Conservation (phyloP, 1,140 invertebrate genomes). For the Nasonia giraulti region DNA sequence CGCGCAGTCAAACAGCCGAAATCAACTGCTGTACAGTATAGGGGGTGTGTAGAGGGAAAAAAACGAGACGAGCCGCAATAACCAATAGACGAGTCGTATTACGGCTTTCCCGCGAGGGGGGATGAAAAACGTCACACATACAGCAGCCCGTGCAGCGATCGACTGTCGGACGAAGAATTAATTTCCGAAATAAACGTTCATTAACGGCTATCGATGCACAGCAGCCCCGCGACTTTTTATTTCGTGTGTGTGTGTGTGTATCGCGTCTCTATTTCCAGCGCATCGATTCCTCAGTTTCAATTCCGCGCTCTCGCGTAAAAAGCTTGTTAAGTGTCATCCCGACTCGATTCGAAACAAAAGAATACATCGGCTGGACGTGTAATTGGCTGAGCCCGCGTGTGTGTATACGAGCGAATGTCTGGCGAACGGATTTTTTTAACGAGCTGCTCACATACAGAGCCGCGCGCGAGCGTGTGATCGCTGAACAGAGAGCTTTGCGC, state of each 20-base stretch:
- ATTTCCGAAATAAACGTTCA: conserved; percentile 28
- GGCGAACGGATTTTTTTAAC: conserved; percentile 1
- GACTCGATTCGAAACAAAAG: background rate
- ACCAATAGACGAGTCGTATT: conserved; percentile 33
- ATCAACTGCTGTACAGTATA: background rate
- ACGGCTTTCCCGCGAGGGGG: background rate
- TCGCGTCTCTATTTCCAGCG: background rate
- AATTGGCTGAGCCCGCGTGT: background rate
- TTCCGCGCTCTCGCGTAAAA: background rate
- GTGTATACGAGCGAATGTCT: background rate
- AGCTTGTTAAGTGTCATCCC: conserved; percentile 1
- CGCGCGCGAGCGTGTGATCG: too few species aligned
- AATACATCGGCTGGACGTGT: conserved; percentile 3
- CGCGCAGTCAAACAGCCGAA: background rate
- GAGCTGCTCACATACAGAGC: background rate
- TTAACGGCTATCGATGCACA: background rate
- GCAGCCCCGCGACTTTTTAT: background rate
- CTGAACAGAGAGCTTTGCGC: too few species aligned
- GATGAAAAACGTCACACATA: background rate
- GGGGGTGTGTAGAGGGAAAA: background rate
- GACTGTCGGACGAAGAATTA: conserved; percentile 21
- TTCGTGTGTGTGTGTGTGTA: background rate
- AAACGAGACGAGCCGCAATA: conserved; percentile 9
- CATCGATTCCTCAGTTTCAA: background rate
- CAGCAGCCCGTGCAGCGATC: background rate